Evolutionary conservation across 2,797 vertebrate species (phyloP).

Genomic region (Dicrostonyx torquatus): DNA sequence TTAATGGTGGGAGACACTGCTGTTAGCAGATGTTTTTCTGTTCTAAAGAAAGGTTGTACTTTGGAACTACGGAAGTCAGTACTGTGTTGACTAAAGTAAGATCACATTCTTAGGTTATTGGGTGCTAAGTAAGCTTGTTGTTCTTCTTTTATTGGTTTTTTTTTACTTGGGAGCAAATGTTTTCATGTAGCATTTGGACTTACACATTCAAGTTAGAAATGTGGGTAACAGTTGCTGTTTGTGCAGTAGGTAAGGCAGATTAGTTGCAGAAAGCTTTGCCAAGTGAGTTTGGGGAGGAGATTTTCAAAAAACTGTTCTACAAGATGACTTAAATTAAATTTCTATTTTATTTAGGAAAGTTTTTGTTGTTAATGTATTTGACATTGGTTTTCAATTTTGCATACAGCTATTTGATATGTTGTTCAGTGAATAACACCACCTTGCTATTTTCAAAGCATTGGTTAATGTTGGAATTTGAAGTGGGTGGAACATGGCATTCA

Average conservation of each 20-base stretch:
- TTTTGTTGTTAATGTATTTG: slow-evolving; percentile 41
- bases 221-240: not conserved
- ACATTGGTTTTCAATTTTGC: slow-evolving; percentile 61
- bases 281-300: not conserved
- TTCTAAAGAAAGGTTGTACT: not conserved
- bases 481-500: slow-evolving; percentile 64
- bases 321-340: slow-evolving; percentile 43
- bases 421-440: slow-evolving; percentile 42
- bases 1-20: not conserved
- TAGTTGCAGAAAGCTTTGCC: not conserved
- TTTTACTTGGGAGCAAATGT: slow-evolving; percentile 27
- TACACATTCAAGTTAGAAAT: slow-evolving; percentile 19
- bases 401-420: not conserved
- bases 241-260: not conserved
- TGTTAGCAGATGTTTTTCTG: not conserved
- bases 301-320: slow-evolving; percentile 38
- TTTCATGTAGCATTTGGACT: slow-evolving; percentile 17
- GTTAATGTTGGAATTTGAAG: slow-evolving; percentile 71
- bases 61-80: slow-evolving; percentile 17
- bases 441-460: slow-evolving; percentile 70
- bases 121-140: not conserved
- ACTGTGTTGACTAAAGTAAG: not conserved
- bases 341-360: slow-evolving; percentile 2
- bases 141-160: slow-evolving; percentile 13
- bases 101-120: slow-evolving; percentile 18